phyloP scores from a whole-genome alignment of 2,113 vertebrate genomes.

The Sigmodon hispidus region DNA sequence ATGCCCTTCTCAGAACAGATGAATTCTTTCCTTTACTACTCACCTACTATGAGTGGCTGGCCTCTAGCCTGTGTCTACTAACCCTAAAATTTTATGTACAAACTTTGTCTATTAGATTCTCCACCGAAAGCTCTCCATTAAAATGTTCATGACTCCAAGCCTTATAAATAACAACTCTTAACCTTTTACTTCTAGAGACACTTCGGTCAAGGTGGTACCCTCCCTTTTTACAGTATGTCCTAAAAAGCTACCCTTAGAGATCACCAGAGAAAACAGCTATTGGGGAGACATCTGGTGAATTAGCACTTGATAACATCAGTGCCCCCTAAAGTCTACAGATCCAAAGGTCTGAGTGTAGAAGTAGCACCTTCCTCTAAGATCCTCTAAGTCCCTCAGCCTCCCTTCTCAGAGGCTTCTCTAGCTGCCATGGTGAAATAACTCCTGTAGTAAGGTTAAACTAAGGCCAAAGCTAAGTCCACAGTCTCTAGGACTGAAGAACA shows the following conservation, averaged over 20 bases:
- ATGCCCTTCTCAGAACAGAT: background rate
- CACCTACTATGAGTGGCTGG: constrained; percentile 20
- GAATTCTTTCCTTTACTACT: constrained; percentile 4
- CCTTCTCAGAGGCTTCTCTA: background rate
- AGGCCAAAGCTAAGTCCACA: background rate
- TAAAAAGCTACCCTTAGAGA: background rate
- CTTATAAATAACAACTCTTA: background rate
- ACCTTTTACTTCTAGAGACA: background rate
- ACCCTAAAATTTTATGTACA: constrained; percentile 4
- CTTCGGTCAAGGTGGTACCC: background rate
- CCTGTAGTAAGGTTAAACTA: background rate
- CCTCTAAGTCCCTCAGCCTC: background rate
- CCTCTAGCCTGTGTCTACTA: background rate
- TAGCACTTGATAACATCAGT: background rate
- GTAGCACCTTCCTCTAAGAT: background rate
- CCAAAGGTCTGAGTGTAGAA: background rate
- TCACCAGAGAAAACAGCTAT: background rate
- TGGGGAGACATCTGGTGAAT: background rate
- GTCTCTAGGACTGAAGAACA: background rate
- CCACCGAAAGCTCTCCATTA: background rate
- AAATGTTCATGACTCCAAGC: background rate
- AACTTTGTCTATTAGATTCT: background rate
- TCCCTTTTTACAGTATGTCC: background rate
- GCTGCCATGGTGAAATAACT: background rate
- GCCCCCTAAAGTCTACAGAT: background rate